phyloP scores from a whole-genome alignment of 2,888 invertebrate species.

The Carcina quercana region DNA sequence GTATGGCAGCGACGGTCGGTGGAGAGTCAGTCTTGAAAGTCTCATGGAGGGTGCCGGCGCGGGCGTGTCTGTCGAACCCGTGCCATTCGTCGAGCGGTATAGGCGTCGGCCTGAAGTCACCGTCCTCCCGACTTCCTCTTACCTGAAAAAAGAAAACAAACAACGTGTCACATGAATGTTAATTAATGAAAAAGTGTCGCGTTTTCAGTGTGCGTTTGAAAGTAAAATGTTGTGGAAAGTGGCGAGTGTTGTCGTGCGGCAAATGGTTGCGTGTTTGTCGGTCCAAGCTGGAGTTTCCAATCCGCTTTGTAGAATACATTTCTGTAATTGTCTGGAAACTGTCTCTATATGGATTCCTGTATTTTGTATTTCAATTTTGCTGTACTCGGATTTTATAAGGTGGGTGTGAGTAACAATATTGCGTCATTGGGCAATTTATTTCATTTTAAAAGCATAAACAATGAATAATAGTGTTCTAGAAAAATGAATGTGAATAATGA shows the following conservation, averaged over 20 bases:
- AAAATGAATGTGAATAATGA: no score
- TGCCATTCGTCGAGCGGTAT: conserved; percentile 57
- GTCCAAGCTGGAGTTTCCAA: conserved; percentile 49
- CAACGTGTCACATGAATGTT: conserved; percentile 15
- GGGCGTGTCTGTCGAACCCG: conserved; percentile 26
- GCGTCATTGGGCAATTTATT: no score
- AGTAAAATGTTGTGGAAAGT: conserved; percentile 71
- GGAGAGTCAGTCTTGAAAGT: conserved; percentile 32
- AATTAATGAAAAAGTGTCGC: conserved; percentile 19
- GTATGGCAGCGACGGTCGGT: conserved; percentile 30
- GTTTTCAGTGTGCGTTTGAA: conserved; percentile 61
- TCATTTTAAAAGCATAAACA: no score
- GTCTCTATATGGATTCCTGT: conserved; percentile 10
- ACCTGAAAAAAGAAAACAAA: conserved; percentile 38
- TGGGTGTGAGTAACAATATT: no score
- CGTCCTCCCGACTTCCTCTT: conserved; percentile 35
- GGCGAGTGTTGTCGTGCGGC: conserved; percentile 39
- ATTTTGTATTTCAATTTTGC: not conserved
- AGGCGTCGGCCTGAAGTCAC: conserved; percentile 57
- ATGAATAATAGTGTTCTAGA: no score
- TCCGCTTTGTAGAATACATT: conserved; percentile 41
- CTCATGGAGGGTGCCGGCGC: conserved; percentile 40
- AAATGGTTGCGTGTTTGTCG: conserved; percentile 42
- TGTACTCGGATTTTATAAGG: no score
- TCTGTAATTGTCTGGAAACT: conserved; percentile 23